Evolutionary conservation across 2,888 invertebrate species (phyloP).

Genomic region (Agrotis ipsilon): DNA sequence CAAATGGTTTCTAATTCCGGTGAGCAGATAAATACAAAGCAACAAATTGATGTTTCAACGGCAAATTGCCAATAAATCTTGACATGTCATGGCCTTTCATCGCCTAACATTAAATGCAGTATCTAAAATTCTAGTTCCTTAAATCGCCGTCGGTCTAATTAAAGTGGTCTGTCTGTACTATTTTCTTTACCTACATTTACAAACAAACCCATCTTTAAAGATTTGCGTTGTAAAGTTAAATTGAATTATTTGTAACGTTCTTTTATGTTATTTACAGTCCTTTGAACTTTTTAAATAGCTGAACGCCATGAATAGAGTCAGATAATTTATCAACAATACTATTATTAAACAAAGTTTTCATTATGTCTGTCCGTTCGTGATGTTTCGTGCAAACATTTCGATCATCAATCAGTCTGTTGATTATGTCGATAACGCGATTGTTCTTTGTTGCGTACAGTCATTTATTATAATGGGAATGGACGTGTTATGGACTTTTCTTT

Average conservation of each 20-base stretch:
- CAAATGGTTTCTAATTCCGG: constrained; percentile 35
- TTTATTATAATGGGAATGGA: constrained; percentile 22
- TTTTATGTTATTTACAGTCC: constrained; percentile 18
- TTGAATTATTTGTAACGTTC: constrained; percentile 48
- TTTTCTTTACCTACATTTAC: constrained; percentile 34
- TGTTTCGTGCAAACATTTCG: constrained; percentile 21
- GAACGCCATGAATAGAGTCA: constrained; percentile 1
- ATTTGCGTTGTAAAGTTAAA: constrained; percentile 46
- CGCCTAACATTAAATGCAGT: constrained; percentile 18
- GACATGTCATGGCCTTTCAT: constrained; percentile 9
- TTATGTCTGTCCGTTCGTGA: constrained; percentile 13
- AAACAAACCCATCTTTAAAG: constrained; percentile 20
- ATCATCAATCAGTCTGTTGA: constrained; percentile 47
- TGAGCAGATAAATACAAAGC: constrained; percentile 30
- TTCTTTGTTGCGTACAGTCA: constrained; percentile 16
- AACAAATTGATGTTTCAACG: constrained; percentile 34
- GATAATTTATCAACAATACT: constrained; percentile 36
- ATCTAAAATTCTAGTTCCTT: neutral
- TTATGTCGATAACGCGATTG: constrained; percentile 19
- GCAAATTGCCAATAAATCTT: constrained; percentile 7
- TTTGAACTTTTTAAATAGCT: constrained; percentile 49
- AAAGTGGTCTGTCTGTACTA: neutral
- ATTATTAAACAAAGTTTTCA: constrained; percentile 19
- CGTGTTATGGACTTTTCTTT: neutral
- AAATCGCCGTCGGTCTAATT: constrained; percentile 10